phyloP scores from a whole-genome alignment of 2,888 invertebrate species.

The Opisthograptis luteolata region DNA sequence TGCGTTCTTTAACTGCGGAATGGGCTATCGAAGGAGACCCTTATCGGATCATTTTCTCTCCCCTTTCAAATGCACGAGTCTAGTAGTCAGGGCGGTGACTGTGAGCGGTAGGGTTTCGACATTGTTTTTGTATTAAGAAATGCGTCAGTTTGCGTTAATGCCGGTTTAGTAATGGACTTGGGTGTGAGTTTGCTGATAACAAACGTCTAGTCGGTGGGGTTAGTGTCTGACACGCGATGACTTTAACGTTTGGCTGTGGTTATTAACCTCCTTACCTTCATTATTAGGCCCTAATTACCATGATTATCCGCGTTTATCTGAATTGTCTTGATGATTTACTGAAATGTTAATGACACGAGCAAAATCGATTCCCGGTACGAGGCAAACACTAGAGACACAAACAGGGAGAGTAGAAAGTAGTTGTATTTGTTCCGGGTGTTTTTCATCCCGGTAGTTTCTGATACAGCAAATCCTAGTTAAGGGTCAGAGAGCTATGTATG shows the following conservation, averaged over 20 bases:
- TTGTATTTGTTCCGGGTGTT: no score
- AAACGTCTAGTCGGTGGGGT: constrained; percentile 32
- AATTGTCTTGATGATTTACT: background rate
- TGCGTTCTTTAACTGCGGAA: constrained; percentile 50
- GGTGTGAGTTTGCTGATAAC: constrained; percentile 31
- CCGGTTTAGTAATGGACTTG: constrained; percentile 33
- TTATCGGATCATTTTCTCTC: constrained; percentile 61
- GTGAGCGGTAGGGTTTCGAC: constrained; percentile 21
- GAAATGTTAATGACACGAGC: no score
- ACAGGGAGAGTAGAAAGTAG: no score
- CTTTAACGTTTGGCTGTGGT: constrained; percentile 29
- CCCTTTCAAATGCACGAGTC: constrained; percentile 47
- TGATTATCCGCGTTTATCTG: background rate
- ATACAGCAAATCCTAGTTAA: no score
- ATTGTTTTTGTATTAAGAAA: constrained; percentile 49
- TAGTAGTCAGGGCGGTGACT: constrained; percentile 36
- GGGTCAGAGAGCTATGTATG: no score
- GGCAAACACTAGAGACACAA: no score
- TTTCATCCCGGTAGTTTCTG: no score
- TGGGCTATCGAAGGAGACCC: constrained; percentile 54
- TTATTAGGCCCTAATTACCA: constrained; percentile 1
- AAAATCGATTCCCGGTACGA: no score
- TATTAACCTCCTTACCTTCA: constrained; percentile 26
- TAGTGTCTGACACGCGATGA: constrained; percentile 36
- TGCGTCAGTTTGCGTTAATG: constrained; percentile 43